phyloP scores from a whole-genome alignment of 2,113 vertebrate species.

The Dicentrarchus labrax region DNA sequence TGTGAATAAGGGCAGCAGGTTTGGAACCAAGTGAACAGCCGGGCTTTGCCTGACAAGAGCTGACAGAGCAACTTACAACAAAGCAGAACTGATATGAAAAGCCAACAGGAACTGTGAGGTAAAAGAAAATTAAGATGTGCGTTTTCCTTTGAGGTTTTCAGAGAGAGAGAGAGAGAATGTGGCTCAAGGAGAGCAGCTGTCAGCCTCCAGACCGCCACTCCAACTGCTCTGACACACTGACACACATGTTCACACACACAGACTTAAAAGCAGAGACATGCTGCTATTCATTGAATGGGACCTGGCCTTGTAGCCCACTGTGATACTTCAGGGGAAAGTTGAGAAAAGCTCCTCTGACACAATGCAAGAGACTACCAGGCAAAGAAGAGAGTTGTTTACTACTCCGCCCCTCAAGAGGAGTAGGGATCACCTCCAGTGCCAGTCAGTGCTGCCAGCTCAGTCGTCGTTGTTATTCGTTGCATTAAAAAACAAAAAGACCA shows the following conservation, averaged over 20 bases:
- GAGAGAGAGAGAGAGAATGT: background rate
- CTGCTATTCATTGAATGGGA: background rate
- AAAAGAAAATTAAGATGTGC: background rate
- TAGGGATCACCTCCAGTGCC: no score
- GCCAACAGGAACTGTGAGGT: background rate
- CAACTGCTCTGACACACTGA: background rate
- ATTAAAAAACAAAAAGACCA: no score
- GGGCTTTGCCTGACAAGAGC: background rate
- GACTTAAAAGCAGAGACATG: background rate
- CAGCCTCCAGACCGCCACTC: background rate
- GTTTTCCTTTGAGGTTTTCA: background rate
- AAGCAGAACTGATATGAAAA: background rate
- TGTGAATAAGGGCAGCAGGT: no score
- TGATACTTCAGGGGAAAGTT: background rate
- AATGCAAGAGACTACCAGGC: background rate
- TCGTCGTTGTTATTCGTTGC: no score
- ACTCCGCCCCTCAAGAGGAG: no score
- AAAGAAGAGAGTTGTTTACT: background rate
- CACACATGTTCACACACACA: background rate
- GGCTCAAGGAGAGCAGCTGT: background rate
- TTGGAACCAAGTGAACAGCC: background rate
- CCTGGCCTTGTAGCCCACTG: background rate
- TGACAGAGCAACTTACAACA: background rate
- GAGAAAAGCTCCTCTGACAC: background rate
- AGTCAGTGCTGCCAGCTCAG: no score